Percentiles rank a stretch among this genome's conserved stretches.
phyloP scores from a whole-genome alignment of 2,113 vertebrate species.

The Megaleporinus macrocephalus region DNA sequence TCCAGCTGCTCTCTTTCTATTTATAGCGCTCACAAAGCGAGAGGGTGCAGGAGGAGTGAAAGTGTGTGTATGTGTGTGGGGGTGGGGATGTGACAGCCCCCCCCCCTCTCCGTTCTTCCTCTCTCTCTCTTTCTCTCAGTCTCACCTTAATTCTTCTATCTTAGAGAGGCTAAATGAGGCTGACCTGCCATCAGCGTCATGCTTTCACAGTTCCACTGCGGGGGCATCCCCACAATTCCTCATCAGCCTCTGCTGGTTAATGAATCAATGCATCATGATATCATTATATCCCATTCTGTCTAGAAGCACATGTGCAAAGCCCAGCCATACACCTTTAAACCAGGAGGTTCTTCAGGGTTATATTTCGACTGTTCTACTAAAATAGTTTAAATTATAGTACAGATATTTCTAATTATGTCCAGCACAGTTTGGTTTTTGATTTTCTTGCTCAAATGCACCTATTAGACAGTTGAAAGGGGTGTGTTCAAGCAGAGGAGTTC shows the following conservation, averaged over 20 bases:
- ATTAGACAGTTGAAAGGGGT: too few species aligned
- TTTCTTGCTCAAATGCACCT: too few species aligned
- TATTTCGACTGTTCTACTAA: not conserved
- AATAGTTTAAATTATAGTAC: not conserved
- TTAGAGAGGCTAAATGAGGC: constrained; percentile 66
- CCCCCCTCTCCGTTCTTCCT: not conserved
- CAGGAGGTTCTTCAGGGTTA: not conserved
- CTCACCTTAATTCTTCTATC: constrained; percentile 73
- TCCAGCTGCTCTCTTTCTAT: constrained; percentile 81
- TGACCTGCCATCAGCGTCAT: constrained; percentile 69
- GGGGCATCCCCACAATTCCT: constrained; percentile 68
- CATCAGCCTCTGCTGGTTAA: constrained; percentile 28
- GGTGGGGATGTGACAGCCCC: constrained; percentile 68
- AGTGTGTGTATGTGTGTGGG: constrained; percentile 51
- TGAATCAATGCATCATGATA: constrained; percentile 8
- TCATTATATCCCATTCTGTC: not conserved
- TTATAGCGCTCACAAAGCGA: constrained; percentile 73
- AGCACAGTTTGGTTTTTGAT: too few species aligned
- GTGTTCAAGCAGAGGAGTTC: too few species aligned
- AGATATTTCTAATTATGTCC: too few species aligned
- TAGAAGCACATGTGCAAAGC: not conserved
- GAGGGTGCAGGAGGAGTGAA: constrained; percentile 45
- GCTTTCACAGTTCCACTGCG: constrained; percentile 44
- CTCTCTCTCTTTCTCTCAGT: not conserved
- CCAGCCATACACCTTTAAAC: not conserved